Base-by-base conservation (phyloP, 1,140 invertebrate genomes). In the Papilio polyxenes region DNA sequence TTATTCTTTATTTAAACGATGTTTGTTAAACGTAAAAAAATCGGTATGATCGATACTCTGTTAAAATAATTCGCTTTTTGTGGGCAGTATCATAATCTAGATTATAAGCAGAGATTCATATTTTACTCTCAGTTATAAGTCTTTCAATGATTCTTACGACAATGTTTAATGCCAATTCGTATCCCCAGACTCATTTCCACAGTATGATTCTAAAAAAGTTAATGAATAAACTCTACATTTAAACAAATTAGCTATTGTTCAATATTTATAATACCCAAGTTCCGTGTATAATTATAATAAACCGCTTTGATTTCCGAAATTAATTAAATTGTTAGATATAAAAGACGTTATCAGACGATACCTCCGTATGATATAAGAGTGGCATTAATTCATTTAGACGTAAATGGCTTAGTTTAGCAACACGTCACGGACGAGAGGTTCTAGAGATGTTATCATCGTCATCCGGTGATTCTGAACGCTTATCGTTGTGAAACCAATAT, bases 401-500 rank as follows among this genome's bases (percentile, higher is more conserved):
- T 81, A 84, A 88, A 88, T 87, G 81, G 81, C 82, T 87, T 86
- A 87, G 83, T 92, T 90, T 90, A 83, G 92, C 87, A 91, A 89
- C 86, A 37, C 87, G 87, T 92, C 83, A 88, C 87, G 90, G 86
- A 75, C 82, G 65, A 74, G 69, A 82, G 79, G 69, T 51, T 59
- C 37, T n/a, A 62, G 20, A 79, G 90, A 92, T 92, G 15, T 49
- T 91, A 93, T 93, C 92, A 72, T 37, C 53, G 37, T 82, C 89
- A 90, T 93, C 92, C 92, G 91, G 91, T 85, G 92, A 93, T 93
- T 93, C 92, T 93, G 82, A 83, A 83, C 83, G 53, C 83, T 84
- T 85, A 87, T 87, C 83, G 82, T 91, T 90, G 86, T 82, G 86
- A 86, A 92, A 92, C 84, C 79, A 83, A 88, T 92, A 86, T 85